Percentiles rank a stretch among this genome's conserved stretches.
Evolutionary conservation across 2,113 vertebrate genomes (phyloP).

Genomic region (Trochalopteron elliotii): DNA sequence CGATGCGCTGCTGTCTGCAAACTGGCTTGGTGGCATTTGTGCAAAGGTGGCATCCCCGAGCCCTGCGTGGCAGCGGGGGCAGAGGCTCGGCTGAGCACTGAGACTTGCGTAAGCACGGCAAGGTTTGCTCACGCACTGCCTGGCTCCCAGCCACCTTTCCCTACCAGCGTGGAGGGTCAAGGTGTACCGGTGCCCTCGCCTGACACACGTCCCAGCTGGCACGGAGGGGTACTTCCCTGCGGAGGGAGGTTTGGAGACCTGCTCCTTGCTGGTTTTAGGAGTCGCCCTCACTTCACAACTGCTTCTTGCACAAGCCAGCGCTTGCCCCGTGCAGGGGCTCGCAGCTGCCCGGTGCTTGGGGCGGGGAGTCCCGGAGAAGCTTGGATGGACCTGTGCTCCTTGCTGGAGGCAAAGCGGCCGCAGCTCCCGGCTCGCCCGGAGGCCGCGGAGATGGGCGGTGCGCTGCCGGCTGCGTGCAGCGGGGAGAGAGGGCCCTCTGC

Average conservation of each 20-base stretch:
- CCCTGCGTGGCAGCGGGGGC: not conserved
- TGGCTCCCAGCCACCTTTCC: not conserved
- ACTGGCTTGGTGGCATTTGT: not conserved
- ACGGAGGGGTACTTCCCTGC: not conserved
- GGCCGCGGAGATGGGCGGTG: not conserved
- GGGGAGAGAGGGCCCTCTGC: conserved; percentile 18
- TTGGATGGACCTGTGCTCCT: fast-evolving
- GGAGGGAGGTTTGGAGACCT: not conserved
- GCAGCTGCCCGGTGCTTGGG: no score
- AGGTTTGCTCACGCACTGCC: not conserved
- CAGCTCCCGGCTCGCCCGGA: not conserved
- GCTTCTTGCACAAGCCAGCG: not conserved
- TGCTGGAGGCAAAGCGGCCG: fast-evolving
- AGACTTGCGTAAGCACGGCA: fast-evolving
- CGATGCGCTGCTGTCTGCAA: fast-evolving
- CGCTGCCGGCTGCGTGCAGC: not conserved
- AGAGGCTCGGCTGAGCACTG: fast-evolving
- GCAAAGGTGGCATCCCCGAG: not conserved
- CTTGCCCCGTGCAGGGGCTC: not conserved
- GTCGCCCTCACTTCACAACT: not conserved
- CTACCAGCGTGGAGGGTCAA: not conserved
- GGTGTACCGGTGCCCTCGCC: fast-evolving
- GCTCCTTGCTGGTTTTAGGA: not conserved
- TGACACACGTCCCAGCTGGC: not conserved
- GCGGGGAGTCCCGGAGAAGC: no score